Evolutionary conservation across 2,888 invertebrate species (phyloP), one percentile per base, ranked within the genome.

Genomic region (Ametastegia equiseti): DNA sequence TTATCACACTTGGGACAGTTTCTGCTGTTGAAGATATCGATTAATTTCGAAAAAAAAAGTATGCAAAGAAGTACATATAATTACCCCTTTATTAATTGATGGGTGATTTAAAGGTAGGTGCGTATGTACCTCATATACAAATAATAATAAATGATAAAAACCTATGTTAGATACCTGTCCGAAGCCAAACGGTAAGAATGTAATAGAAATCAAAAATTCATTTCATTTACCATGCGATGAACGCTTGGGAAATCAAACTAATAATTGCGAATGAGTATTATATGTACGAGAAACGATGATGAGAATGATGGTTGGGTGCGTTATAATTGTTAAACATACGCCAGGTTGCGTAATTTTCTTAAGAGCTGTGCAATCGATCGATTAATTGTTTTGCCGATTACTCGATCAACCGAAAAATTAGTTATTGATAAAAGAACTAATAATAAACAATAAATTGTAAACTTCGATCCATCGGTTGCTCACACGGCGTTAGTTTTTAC

Each of bases 161-260:
- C n/a, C n/a, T 63, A 60, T 27, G 0, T 63, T 45, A 60, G 23
- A 78, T 78, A 78, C 54, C 36, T 75, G 54, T 27, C 71, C 42
- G n/a, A 45, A 47, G 36, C 30, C 42, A 71, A 71, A 71, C 47
- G 42, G 71, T 45, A 57, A 79, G 73, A 23, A 30, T 50, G 33
- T 65, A 30, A 47, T 33, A 54, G 13, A 78, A 50, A 81, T 81
- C 81, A 69, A 45, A 71, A 71, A 45, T 71, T n/a, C n/a, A n/a
- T n/a, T 71, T 39, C 30, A 71, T 42, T 71, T 45, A 47, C 71
- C 36, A 47, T 30, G 47, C 71, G 71, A 71, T 71, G 71, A 71
- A 71, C 71, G 71, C 47, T 47, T 47, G 45, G 71, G 19, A 19
- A 36, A 67, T 36, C n/a, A 67, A 39, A 67, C 27, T 67, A 36